phyloP scores from a whole-genome alignment of 2,113 vertebrate genomes.

The Dipodomys stephensi region DNA sequence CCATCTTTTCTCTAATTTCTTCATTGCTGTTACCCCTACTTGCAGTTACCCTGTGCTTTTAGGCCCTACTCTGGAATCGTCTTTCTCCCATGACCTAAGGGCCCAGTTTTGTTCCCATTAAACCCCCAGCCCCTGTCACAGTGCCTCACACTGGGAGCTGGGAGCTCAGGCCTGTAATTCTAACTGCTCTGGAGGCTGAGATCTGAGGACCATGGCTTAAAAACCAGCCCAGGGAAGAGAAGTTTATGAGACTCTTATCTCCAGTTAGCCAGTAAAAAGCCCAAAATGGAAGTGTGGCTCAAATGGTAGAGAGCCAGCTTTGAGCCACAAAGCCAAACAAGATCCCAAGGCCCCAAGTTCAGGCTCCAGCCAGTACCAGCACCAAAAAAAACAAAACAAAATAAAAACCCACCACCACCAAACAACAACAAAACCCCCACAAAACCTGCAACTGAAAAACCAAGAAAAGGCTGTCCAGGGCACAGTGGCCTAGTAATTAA shows the following conservation, averaged over 20 bases:
- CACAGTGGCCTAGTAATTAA: background rate
- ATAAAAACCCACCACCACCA: background rate
- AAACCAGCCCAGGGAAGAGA: too few relatives aligned
- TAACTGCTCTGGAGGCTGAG: too few relatives aligned
- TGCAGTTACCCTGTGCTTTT: background rate
- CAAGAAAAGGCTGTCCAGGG: background rate
- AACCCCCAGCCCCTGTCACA: background rate
- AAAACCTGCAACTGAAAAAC: background rate
- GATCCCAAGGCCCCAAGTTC: too few relatives aligned
- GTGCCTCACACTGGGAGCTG: too few relatives aligned
- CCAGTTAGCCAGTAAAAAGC: too few relatives aligned
- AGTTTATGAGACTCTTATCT: too few relatives aligned
- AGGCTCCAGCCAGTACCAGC: too few relatives aligned
- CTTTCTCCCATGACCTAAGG: conserved; percentile 15
- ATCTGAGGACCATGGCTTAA: too few relatives aligned
- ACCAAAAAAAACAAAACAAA: background rate
- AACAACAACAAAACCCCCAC: background rate
- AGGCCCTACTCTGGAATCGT: background rate
- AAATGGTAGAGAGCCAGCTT: too few relatives aligned
- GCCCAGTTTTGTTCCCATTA: background rate
- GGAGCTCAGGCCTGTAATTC: too few relatives aligned
- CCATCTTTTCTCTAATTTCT: background rate
- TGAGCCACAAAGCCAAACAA: too few relatives aligned
- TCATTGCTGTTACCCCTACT: background rate
- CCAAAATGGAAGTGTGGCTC: too few relatives aligned